A percentile compares a stretch with the other conserved stretches of the same genome.
Evolutionary conservation across 2,113 vertebrate genomes (phyloP).

Genomic region (Raja brachyura): DNA sequence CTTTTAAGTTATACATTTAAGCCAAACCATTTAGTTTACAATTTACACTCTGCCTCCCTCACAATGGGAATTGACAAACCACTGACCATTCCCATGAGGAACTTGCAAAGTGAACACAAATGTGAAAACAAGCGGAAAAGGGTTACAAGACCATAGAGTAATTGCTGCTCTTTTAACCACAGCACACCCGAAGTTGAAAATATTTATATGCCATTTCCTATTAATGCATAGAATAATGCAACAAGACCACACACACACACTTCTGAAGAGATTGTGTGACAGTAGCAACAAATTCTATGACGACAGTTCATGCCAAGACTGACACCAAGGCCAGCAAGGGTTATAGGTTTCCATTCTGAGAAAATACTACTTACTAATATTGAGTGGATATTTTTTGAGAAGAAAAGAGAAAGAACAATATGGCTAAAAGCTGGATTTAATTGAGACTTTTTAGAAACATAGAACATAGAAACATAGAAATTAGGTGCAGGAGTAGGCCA

Average conservation of each 20-base stretch:
- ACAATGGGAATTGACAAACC: background rate
- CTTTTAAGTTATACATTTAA: background rate
- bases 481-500: no score
- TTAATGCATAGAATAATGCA: conserved; percentile 15
- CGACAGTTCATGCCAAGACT: conserved; percentile 17
- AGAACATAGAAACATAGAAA: no score
- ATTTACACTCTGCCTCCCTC: background rate
- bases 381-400: background rate
- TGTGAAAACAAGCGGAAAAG: background rate
- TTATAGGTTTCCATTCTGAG: background rate
- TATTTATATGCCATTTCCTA: conserved; percentile 27
- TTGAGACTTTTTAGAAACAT: background rate
- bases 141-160: background rate
- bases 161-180: background rate
- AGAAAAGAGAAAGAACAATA: background rate
- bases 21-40: background rate
- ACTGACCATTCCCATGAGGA: background rate
- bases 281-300: conserved; percentile 2
- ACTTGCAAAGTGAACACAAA: background rate
- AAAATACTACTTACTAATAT: conserved; percentile 5
- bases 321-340: conserved; percentile 17
- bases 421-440: conserved; percentile 14
- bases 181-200: background rate
- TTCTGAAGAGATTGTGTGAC: background rate
- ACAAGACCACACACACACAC: conserved; percentile 12